phyloP scores from a whole-genome alignment of 1,140 invertebrate species.

The Drosophila subpulchrella region DNA sequence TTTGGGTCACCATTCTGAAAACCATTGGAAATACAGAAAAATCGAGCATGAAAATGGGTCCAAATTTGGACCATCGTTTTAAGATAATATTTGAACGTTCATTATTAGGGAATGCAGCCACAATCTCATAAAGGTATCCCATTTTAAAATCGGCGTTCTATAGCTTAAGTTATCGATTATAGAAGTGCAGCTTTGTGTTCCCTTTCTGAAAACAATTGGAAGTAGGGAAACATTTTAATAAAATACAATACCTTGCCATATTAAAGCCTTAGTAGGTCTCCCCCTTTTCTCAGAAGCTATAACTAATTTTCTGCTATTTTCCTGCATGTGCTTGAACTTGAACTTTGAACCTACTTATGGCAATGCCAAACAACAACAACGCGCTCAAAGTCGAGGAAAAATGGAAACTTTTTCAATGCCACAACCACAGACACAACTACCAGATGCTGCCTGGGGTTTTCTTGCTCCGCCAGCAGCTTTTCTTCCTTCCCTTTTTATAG shows the following conservation, averaged over 20 bases:
- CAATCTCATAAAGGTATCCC: too few relatives aligned
- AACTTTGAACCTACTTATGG: conserved; percentile 55
- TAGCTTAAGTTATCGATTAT: too few relatives aligned
- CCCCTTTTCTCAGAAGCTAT: neutral
- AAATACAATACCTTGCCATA: too few relatives aligned
- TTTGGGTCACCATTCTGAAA: too few relatives aligned
- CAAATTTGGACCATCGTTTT: too few relatives aligned
- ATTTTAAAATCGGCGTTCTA: too few relatives aligned
- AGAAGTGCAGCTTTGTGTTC: too few relatives aligned
- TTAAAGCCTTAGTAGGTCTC: neutral
- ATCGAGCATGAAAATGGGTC: too few relatives aligned
- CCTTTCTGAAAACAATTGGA: neutral
- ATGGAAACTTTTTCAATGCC: conserved; percentile 51
- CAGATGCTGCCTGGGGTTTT: conserved; percentile 17
- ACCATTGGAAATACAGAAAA: too few relatives aligned
- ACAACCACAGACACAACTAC: conserved; percentile 27
- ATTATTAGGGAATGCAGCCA: too few relatives aligned
- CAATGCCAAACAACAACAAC: neutral
- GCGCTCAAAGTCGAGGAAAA: conserved; percentile 33
- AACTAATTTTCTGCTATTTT: neutral
- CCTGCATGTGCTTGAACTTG: conserved; percentile 40
- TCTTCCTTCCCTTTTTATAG: conserved; percentile 8
- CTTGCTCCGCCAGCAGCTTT: conserved; percentile 10
- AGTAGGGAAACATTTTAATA: too few relatives aligned
- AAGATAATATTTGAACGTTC: too few relatives aligned